Evolutionary conservation across 2,888 invertebrate genomes (phyloP), one percentile per base, ranked within the genome.

Genomic region (Cheilosia scutellata): DNA sequence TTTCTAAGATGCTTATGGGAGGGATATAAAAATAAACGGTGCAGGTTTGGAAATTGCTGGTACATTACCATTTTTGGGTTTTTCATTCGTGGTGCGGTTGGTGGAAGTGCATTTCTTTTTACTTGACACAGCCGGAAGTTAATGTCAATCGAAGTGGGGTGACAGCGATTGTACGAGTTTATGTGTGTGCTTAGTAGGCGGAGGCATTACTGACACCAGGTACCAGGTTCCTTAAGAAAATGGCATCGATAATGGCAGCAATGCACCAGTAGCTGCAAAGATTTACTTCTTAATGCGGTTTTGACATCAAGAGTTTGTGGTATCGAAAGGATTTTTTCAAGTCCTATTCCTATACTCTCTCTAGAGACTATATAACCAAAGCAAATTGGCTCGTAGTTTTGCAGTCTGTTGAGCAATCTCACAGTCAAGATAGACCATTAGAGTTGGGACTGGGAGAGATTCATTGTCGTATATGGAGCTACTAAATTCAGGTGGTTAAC

Each of bases 11-110:
- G 29, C 40, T 57, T 16, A n/a, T n/a, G 33, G 51, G 51, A 51
- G 33, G 44, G 68, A 9, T 57, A 70, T 57, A 57, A 70, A 57
- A 70, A 70, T 70, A 57, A 57, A 57, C 31, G 70, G 25, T 33
- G 33, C 70, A 57, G 33, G 57, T 57, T 57, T 31, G 16, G 3
- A 31, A 63, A 37, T 53, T 27, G 63, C 33, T 53, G 62, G 53
- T 44, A 40, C 55, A 75, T 65, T 65, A 57, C 47, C 55, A 42
- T 51, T 44, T 65, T 65, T 70, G 47, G 16, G 20, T 47, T 75
- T 74, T 11, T 33, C 20, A 55, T 33, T 37, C n/a, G 42, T 53
- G 42, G 42, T 66, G 29, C 53, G 6, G 16, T 37, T 44, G 70
- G 20, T 44, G 70, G 20, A 11, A 49, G 27, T 37, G 25, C n/a